Evolutionary conservation across 1,140 invertebrate genomes (phyloP).

Genomic region (Antheraea pernyi): DNA sequence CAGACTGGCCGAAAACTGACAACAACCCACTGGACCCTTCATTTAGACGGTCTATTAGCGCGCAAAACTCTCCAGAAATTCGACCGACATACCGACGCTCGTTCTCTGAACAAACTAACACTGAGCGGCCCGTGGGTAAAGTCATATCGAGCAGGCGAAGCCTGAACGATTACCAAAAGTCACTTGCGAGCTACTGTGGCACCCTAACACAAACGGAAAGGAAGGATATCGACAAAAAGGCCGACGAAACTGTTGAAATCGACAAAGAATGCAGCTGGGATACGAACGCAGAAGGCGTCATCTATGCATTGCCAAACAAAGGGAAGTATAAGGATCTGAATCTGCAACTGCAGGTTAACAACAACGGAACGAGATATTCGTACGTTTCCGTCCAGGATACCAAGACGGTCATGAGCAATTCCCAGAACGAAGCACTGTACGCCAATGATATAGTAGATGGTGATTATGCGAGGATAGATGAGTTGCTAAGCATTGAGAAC

Average conservation of each 20-base stretch:
- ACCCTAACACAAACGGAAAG: conserved; percentile 43
- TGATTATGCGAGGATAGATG: conserved; percentile 71
- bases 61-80: conserved; percentile 75
- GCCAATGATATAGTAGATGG: conserved; percentile 66
- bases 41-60: conserved; percentile 73
- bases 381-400: conserved; percentile 73
- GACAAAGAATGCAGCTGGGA: conserved; percentile 75
- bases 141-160: conserved; percentile 80
- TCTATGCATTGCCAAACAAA: conserved; percentile 76
- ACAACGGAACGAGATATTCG: conserved; percentile 71
- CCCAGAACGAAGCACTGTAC: conserved; percentile 68
- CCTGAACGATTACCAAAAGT: conserved; percentile 81
- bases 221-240: conserved; percentile 46
- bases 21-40: conserved; percentile 70
- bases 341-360: conserved; percentile 74
- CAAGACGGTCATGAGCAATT: conserved; percentile 71
- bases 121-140: conserved; percentile 73
- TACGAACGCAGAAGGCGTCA: conserved; percentile 74
- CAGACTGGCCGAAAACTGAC: conserved; percentile 62
- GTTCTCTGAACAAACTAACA: conserved; percentile 81
- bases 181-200: conserved; percentile 54
- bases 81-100: conserved; percentile 82
- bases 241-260: conserved; percentile 26
- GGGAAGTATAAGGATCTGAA: conserved; percentile 77
- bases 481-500: conserved; percentile 67